Evolutionary conservation across 1,140 invertebrate genomes (phyloP).

Genomic region (Eupristina koningsbergeri): DNA sequence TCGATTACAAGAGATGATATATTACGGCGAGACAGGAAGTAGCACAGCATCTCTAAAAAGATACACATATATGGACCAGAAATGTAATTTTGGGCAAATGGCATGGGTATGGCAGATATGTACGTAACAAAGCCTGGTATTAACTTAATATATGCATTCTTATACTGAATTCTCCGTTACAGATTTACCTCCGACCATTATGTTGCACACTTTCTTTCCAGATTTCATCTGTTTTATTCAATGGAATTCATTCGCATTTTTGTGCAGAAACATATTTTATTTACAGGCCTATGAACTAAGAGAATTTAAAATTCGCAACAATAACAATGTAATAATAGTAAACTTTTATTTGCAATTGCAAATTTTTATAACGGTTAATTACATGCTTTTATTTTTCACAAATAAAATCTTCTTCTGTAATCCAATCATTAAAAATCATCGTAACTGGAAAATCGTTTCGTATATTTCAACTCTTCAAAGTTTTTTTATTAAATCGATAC

Average conservation of each 20-base stretch:
- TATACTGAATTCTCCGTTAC: too few relatives aligned
- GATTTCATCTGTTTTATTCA: neutral
- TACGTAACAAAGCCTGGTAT: slow-evolving; percentile 24
- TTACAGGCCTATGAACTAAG: neutral
- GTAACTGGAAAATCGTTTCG: too few relatives aligned
- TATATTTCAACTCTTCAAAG: too few relatives aligned
- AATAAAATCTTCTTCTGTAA: too few relatives aligned
- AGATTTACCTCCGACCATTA: neutral
- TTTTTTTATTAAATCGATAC: too few relatives aligned
- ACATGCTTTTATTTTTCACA: too few relatives aligned
- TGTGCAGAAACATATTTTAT: neutral
- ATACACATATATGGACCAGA: neutral
- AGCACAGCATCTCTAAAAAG: neutral
- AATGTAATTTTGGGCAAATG: neutral
- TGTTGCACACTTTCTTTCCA: neutral
- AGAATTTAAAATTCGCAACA: neutral
- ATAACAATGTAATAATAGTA: neutral
- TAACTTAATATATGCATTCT: neutral
- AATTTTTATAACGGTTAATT: too few relatives aligned
- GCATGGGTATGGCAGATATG: too few relatives aligned
- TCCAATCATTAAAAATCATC: too few relatives aligned
- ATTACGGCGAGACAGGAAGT: neutral
- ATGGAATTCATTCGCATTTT: neutral
- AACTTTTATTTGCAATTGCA: too few relatives aligned
- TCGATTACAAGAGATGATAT: slow-evolving; percentile 31